Percentiles rank a stretch among this genome's conserved stretches.
Conservation (phyloP, 2,113 vertebrate species). For the Electrona antarctica region DNA sequence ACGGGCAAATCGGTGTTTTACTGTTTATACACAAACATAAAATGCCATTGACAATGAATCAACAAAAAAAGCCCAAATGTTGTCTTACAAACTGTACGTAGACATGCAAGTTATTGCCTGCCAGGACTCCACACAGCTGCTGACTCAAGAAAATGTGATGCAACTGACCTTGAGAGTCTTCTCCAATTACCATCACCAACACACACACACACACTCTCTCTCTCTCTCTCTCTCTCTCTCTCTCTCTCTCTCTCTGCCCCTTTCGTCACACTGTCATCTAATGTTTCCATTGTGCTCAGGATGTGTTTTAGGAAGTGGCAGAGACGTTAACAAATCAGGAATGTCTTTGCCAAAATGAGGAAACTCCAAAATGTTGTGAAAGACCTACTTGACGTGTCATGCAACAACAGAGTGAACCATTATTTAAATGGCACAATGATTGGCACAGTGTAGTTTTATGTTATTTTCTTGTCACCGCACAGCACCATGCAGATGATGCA, state of each 20-base stretch:
- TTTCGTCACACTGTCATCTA: background rate
- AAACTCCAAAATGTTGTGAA: constrained; percentile 24
- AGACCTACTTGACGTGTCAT: background rate
- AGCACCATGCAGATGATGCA: too few species aligned
- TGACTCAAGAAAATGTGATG: constrained; percentile 8
- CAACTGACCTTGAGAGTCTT: background rate
- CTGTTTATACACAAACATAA: too few species aligned
- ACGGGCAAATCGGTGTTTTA: too few species aligned
- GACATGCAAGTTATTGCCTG: constrained; percentile 20
- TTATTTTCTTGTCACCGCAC: too few species aligned
- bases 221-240: constrained; percentile 1
- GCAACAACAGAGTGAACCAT: too few species aligned
- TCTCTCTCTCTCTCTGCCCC: background rate
- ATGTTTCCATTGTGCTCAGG: background rate
- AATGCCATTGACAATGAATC: too few species aligned
- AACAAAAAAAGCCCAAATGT: too few species aligned
- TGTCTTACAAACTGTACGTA: too few species aligned
- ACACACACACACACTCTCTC: background rate
- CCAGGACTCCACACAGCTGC: constrained; percentile 23
- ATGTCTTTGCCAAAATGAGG: constrained; percentile 19
- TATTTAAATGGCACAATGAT: too few species aligned
- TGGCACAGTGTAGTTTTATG: too few species aligned
- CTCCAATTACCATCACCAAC: background rate
- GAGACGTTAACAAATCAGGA: constrained; percentile 18
- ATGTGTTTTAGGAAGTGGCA: constrained; percentile 10